Base-by-base conservation (phyloP, 2,113 vertebrate genomes). In the Stictonetta naevosa region DNA sequence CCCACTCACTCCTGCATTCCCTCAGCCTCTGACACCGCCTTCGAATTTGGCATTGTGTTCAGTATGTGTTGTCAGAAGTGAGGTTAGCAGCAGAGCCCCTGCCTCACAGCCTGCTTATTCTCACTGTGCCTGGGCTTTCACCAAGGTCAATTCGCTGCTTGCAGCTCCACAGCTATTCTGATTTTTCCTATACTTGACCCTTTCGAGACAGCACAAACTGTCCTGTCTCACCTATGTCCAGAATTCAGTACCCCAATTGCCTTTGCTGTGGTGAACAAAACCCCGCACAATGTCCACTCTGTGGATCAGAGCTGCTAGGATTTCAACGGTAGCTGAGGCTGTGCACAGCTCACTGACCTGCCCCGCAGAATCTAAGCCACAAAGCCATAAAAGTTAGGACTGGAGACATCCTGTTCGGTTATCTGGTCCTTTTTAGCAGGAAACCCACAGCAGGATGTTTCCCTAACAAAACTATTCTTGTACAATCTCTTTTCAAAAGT, bases 401-500 rank as follows among this genome's bases (percentile, higher is more conserved):
- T 88, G 60, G 92, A 95, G 64, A 96, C 94, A 96, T 94, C 92
- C 92, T 96, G 90, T 93, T 93, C 38, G 0, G 76, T 90, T 96
- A 93, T 95, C 88, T 93, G 72, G 14, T 59, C 34, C 53, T 76
- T 74, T 62, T 83, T 58, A 18, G 0, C 93, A 90, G 96, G 96
- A 96, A 97, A 87, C 90, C 62, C 82, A 63, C 79, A 90, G 95
- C 95, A 97, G 95, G 96, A 97, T 97, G 93, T 96, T 97, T 96
- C 89, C 60, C 87, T 93, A 85, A 78, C 85, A 94, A 90, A 88
- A 90, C 56, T 83, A 36, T 94, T 94, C 67, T 71, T 66, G 75
- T 83, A 29, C 68, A 94, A 63, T 6, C 36, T 88, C 82, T 92
- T 95, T 72, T 83, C 46, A 90, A 92, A 97, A 96, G 68, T 95